phyloP scores from a whole-genome alignment of 2,888 invertebrate species.

The Dicranocentrus wangi region DNA sequence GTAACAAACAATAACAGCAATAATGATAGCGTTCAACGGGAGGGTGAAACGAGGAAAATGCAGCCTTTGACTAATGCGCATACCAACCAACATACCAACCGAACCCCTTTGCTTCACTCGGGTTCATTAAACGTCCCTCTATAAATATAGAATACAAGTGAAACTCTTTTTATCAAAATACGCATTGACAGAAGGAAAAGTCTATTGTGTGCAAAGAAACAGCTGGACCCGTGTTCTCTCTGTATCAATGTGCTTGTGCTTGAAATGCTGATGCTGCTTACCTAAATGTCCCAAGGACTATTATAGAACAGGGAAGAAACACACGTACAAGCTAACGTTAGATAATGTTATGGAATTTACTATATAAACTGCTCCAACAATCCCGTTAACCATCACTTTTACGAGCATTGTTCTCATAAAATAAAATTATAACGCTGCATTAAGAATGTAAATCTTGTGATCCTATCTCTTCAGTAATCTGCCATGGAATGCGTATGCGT shows the following conservation, averaged over 20 bases:
- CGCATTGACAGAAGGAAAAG: neutral
- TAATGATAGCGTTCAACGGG: neutral
- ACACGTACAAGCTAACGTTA: neutral
- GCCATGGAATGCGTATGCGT: slow-evolving; percentile 22
- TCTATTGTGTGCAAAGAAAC: slow-evolving; percentile 2
- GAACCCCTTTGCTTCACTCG: too few species aligned
- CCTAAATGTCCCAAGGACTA: neutral
- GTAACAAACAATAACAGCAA: slow-evolving; percentile 27
- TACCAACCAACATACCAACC: too few species aligned
- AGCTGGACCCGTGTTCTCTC: too few species aligned
- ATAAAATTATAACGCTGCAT: slow-evolving; percentile 23
- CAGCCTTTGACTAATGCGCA: neutral
- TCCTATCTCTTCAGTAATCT: slow-evolving; percentile 28
- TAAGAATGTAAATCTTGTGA: slow-evolving; percentile 44
- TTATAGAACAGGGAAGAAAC: neutral
- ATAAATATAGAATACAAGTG: slow-evolving; percentile 24
- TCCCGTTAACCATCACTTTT: slow-evolving; percentile 62
- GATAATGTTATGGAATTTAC: slow-evolving; percentile 44
- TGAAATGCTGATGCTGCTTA: neutral
- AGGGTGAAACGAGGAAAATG: neutral
- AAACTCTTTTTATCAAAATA: slow-evolving; percentile 12
- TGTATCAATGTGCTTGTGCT: too few species aligned
- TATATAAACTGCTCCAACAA: slow-evolving; percentile 27
- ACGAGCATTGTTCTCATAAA: slow-evolving; percentile 61
- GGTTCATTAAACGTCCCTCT: slow-evolving; percentile 36